Conservation (phyloP, 2,797 vertebrate genomes). For the Ctenosaura bakeri region DNA sequence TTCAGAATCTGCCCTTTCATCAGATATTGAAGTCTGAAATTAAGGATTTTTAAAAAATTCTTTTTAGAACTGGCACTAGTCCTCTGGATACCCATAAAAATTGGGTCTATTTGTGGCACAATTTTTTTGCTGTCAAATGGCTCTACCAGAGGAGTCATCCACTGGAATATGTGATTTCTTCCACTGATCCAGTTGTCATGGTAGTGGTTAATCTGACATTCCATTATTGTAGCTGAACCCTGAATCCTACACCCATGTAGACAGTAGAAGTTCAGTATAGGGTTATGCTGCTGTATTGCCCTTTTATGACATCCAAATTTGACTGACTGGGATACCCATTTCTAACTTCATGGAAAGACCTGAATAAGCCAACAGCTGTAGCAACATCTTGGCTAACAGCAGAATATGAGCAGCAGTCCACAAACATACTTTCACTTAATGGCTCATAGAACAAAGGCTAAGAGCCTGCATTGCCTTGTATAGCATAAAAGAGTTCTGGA, state of each 20-base stretch:
- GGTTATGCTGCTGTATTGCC: not conserved
- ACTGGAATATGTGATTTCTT: not conserved
- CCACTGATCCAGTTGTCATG: not conserved
- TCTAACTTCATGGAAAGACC: not conserved
- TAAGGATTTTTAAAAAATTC: not conserved
- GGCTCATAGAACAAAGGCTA: too few relatives aligned
- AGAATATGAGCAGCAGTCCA: not conserved
- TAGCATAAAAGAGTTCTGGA: too few relatives aligned
- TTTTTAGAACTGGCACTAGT: not conserved
- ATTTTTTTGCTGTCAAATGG: too few relatives aligned
- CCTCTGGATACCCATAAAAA: not conserved
- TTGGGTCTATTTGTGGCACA: too few relatives aligned
- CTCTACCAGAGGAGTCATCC: not conserved
- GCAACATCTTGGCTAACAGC: not conserved
- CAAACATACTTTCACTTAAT: not conserved
- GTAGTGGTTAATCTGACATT: not conserved
- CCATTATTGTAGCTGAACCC: not conserved
- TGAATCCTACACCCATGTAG: not conserved
- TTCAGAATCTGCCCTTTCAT: not conserved
- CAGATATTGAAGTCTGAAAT: not conserved
- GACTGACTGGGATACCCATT: not conserved
- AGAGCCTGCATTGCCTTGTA: too few relatives aligned
- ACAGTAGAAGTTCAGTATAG: not conserved
- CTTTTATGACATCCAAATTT: not conserved
- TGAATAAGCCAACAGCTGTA: not conserved